Evolutionary conservation across 1,140 invertebrate genomes (phyloP).

Genomic region (Meteorus sp.): DNA sequence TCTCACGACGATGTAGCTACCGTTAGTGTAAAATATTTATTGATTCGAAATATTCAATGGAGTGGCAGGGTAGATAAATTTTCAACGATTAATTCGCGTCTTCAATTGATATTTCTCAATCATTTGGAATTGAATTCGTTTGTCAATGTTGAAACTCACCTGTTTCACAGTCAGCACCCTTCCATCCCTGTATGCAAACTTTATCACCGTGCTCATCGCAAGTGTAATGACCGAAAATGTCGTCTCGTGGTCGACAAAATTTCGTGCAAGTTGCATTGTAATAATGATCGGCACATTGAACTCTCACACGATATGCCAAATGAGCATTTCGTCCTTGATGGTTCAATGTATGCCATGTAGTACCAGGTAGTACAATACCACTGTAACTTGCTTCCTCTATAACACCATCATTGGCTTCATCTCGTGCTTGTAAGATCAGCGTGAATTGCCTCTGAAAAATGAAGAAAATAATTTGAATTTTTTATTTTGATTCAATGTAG

Average conservation of each 20-base stretch:
- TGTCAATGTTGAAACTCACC: slow-evolving; percentile 61
- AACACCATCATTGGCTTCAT: slow-evolving; percentile 73
- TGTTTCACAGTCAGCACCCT: slow-evolving; percentile 87
- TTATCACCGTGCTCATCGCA: slow-evolving; percentile 88
- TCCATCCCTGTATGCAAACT: slow-evolving; percentile 90
- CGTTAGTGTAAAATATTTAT: no score
- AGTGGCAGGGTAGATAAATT: no score
- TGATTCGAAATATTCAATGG: no score
- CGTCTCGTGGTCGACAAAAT: slow-evolving; percentile 87
- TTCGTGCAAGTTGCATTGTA: slow-evolving; percentile 94
- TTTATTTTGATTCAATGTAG: slow-evolving; percentile 19
- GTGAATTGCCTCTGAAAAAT: slow-evolving; percentile 86
- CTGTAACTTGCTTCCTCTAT: slow-evolving; percentile 89
- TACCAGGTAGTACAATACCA: slow-evolving; percentile 84
- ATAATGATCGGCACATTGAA: slow-evolving; percentile 88
- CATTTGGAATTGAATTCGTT: not conserved
- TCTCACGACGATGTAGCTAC: slow-evolving; percentile 20
- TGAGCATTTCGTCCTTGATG: slow-evolving; percentile 74
- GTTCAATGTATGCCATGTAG: slow-evolving; percentile 87
- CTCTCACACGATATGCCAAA: slow-evolving; percentile 85
- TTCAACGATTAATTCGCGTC: no score
- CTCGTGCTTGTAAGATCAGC: slow-evolving; percentile 86
- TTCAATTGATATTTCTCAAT: no score
- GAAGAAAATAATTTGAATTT: slow-evolving; percentile 41
- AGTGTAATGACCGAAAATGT: slow-evolving; percentile 92